Evolutionary conservation across 1,140 invertebrate species (phyloP), one percentile per base, ranked within the genome.

Genomic region (Ceratina japonica): DNA sequence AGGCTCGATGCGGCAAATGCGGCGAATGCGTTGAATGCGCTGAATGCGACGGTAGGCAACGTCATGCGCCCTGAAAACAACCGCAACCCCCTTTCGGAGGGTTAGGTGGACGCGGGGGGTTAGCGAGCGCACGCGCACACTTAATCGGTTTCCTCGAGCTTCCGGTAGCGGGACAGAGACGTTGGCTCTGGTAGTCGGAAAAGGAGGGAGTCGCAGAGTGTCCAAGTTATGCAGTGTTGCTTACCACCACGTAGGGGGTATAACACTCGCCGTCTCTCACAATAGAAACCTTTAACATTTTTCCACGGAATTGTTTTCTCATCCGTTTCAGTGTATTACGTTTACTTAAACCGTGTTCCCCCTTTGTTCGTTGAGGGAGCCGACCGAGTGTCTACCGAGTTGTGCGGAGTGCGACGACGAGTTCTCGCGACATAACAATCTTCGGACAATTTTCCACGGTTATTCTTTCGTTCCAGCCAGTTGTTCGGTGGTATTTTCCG

Each of bases 211-310:
- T 80, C 81, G 81, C 84, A 79, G 79, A 73, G 81, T 79, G 74
- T 83, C 85, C 82, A 84, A 81, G 81, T 80, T 88, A 85, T 87
- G 87, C 90, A 91, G 90, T 90, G 89, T 91, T 90, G 88, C 87
- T 87, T 90, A 87, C 86, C 89, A 87, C 88, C 89, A 87, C 88
- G 88, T 86, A 88, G 86, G 81, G 82, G 90, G 88, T 87, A 90
- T 88, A 88, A 90, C 90, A 91, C 90, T 91, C 87, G 87, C 86
- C 88, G 84, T 87, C 73, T 79, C 79, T 83, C 37, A 69, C 70
- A 54, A 77, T 79, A 71, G 20, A 18, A 81, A 65, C 64, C 68
- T 52, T 44, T 10, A n/a, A 62, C 68, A 82, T 88, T 88, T 87
- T 88, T 87, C 49, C 37, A 10, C 37, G 37, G 73, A 88, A 18